Conservation (phyloP, 2,113 vertebrate species). For the Gobiocypris rarus region DNA sequence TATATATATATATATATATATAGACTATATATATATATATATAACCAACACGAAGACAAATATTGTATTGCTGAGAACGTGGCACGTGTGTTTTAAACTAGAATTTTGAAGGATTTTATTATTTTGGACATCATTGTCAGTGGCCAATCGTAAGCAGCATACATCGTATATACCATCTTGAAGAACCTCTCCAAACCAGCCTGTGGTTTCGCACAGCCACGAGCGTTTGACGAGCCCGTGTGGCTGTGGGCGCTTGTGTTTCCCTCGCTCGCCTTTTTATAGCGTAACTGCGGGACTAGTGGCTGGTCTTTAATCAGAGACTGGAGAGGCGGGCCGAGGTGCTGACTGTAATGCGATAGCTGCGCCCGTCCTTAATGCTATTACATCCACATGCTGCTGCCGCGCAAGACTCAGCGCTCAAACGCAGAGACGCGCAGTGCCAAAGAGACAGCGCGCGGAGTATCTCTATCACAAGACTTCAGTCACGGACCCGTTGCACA, state of each 20-base stretch:
- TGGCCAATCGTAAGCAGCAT: background rate
- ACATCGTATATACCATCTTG: background rate
- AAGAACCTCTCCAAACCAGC: conserved; percentile 45
- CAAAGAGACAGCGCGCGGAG: conserved; percentile 47
- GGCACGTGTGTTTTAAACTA: background rate
- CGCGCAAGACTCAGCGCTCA: conserved; percentile 56
- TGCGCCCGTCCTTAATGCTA: conserved; percentile 70
- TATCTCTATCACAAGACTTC: conserved; percentile 15
- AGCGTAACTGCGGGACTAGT: conserved; percentile 53
- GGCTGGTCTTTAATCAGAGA: conserved; percentile 83
- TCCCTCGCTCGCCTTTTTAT: conserved; percentile 60
- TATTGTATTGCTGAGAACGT: background rate
- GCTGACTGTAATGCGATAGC: conserved; percentile 88
- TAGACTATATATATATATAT: background rate
- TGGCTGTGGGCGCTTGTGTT: conserved; percentile 56
- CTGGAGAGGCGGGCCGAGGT: conserved; percentile 83
- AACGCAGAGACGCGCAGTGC: conserved; percentile 58
- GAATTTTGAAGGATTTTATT: background rate
- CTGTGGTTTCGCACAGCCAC: conserved; percentile 35
- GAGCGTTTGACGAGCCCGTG: conserved; percentile 38
- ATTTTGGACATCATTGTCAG: background rate
- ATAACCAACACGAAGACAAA: background rate
- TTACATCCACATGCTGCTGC: conserved; percentile 76
- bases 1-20: background rate
- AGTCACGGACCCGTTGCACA: conserved; percentile 25